phyloP scores from a whole-genome alignment of 2,113 vertebrate species.

The Bombycilla garrulus region DNA sequence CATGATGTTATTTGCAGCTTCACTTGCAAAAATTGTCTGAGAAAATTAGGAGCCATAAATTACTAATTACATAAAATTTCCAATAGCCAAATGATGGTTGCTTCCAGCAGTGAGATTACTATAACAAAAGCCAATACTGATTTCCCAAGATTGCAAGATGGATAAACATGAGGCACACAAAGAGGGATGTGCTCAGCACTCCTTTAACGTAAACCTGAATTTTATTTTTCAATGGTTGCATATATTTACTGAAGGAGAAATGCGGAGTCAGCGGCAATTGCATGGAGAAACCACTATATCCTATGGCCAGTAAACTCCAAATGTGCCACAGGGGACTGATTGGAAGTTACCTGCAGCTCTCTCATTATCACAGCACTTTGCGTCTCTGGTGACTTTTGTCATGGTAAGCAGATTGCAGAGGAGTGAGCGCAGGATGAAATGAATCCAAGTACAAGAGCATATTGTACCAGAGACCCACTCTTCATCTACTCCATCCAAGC shows the following conservation, averaged over 20 bases:
- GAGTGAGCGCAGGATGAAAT: not conserved
- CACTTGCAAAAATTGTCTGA: conserved; percentile 35
- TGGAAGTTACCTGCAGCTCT: conserved; percentile 35
- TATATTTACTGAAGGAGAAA: conserved; percentile 37
- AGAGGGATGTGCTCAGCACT: not conserved
- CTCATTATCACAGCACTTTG: conserved; percentile 51
- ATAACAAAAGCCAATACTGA: conserved; percentile 8
- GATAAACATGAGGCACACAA: not conserved
- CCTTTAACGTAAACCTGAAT: conserved; percentile 26
- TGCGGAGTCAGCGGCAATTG: conserved; percentile 27
- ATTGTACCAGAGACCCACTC: not conserved
- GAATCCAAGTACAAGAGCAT: not conserved
- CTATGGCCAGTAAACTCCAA: conserved; percentile 53
- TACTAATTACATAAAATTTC: conserved; percentile 58
- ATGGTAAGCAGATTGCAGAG: conserved; percentile 38
- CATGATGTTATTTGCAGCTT: conserved; percentile 36
- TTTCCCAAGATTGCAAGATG: not conserved
- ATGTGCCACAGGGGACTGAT: conserved; percentile 24
- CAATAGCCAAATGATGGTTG: conserved; percentile 6
- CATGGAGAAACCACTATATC: not conserved
- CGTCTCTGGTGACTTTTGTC: conserved; percentile 38
- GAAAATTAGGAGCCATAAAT: conserved; percentile 61
- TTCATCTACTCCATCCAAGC: not conserved
- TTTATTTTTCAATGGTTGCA: conserved; percentile 28
- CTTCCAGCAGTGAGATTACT: conserved; percentile 25